Base-by-base conservation (phyloP, 1,140 invertebrate genomes). In the Hydropsyche tenuis region DNA sequence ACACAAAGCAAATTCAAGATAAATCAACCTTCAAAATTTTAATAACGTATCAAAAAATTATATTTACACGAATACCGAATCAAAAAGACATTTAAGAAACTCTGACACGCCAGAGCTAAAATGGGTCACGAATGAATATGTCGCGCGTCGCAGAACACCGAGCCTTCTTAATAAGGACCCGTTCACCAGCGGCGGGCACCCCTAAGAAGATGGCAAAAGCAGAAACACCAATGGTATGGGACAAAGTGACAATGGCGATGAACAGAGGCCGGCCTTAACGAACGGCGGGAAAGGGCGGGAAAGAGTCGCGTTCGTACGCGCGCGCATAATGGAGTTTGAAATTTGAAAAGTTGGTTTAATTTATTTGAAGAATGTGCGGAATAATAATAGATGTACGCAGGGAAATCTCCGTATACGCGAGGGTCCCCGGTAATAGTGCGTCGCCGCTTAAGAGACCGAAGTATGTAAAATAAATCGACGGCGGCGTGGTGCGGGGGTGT, bases 311-410 rank as follows among this genome's bases (percentile, higher is more conserved):
- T 25, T 12, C 53, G 30, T 12, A 14, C 43, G 12, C 46, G 5
- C 30, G 62, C 18, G 53, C 72, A 73, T 73, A 73, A 73, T 73
- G 72, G 72, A 62, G 72, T 73, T 73, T 73, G 72, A 73, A 73
- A 73, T 73, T 73, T 73, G 72, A 73, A 73, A 73, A 73, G 72
- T 73, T 73, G 72, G 64, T 69, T 69, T 73, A 73, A 73, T 73
- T 73, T 73, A 73, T 73, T 73, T 73, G 72, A 73, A 73, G 72
- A 73, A 73, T 73, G 72, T 73, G 48, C 65, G 65, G 72, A 73
- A 73, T 73, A 73, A 73, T 69, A 73, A 73, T 73, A 43, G 62
- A 66, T 73, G 72, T 73, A 45, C 42, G 18, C 62, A n/a, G 45
- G 16, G 45, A 48, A 16, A 48, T 48, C 12, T 12, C 3, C 11